A percentile compares a stretch with the other conserved stretches of the same genome.
phyloP scores from a whole-genome alignment of 2,888 invertebrate species.

The Aphidius colemani region DNA sequence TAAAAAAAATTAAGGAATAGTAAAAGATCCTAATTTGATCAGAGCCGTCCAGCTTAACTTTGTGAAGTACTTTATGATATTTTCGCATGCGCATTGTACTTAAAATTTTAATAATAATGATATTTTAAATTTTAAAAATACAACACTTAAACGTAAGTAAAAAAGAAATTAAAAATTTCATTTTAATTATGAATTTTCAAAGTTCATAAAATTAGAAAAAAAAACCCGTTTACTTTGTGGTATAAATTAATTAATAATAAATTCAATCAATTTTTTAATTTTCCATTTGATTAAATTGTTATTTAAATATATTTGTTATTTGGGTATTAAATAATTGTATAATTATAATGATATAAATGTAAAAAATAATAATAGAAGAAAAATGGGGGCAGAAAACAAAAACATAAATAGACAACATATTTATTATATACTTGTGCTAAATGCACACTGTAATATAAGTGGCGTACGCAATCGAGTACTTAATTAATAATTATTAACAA shows the following conservation, averaged over 20 bases:
- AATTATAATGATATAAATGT: constrained; percentile 6
- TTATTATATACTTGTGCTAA: constrained; percentile 23
- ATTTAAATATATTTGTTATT: constrained; percentile 27
- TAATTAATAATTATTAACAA: constrained; percentile 9
- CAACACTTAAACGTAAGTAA: not conserved
- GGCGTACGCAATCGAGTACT: constrained; percentile 35
- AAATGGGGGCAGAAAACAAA: not conserved
- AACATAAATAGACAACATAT: not conserved
- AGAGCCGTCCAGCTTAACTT: constrained; percentile 60
- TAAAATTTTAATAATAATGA: constrained; percentile 19
- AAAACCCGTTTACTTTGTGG: too few relatives aligned
- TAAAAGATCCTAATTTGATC: constrained; percentile 59
- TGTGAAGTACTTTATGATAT: constrained; percentile 55
- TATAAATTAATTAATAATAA: not conserved
- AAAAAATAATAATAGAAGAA: constrained; percentile 5
- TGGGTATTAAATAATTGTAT: constrained; percentile 2
- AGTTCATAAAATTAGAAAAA: constrained; percentile 4
- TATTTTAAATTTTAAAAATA: not conserved
- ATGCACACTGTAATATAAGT: constrained; percentile 31
- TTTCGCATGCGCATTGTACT: constrained; percentile 52
- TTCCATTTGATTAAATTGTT: constrained; percentile 35
- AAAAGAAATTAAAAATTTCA: constrained; percentile 4
- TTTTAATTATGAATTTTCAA: constrained; percentile 11
- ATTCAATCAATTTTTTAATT: constrained; percentile 31
- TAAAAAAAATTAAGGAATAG: constrained; percentile 38